Percentiles rank a stretch among this genome's conserved stretches.
phyloP scores from a whole-genome alignment of 1,140 invertebrate genomes.

The Sitodiplosis mosellana region DNA sequence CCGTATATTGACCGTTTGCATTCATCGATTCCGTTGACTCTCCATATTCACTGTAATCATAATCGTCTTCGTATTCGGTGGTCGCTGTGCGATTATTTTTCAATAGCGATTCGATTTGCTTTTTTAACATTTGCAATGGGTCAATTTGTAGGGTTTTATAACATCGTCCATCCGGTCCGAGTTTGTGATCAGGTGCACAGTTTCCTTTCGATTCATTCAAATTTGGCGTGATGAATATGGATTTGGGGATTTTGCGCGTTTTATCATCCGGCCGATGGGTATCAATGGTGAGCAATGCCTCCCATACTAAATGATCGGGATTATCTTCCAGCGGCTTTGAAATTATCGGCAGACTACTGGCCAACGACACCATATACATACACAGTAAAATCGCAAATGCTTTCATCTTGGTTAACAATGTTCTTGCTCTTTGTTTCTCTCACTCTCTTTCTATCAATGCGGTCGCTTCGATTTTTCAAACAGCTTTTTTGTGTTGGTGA shows the following conservation, averaged over 20 bases:
- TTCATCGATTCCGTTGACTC: not conserved
- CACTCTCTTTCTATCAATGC: no score
- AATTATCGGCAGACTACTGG: not conserved
- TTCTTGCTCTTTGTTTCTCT: no score
- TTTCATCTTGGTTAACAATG: no score
- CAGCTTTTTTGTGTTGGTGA: no score
- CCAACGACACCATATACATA: not conserved
- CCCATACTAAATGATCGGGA: slow-evolving; percentile 1
- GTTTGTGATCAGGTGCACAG: not conserved
- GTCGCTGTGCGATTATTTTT: not conserved
- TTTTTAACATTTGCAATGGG: not conserved
- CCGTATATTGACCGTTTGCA: not conserved
- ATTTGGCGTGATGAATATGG: slow-evolving; percentile 1
- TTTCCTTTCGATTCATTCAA: not conserved
- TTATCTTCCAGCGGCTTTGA: not conserved
- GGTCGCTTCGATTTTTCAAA: no score
- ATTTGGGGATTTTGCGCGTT: not conserved
- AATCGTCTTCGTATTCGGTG: not conserved
- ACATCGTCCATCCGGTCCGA: not conserved
- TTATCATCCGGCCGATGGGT: not conserved
- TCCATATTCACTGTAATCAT: not conserved
- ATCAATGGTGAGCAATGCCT: not conserved
- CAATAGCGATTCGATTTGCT: not conserved
- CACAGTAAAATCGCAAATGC: not conserved
- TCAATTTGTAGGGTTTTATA: not conserved